These are phyloP conservation scores for Sebastolobus alascanus DNA, from an alignment of 2,797 vertebrate genomes.

Conservation along the genomic window DNA sequence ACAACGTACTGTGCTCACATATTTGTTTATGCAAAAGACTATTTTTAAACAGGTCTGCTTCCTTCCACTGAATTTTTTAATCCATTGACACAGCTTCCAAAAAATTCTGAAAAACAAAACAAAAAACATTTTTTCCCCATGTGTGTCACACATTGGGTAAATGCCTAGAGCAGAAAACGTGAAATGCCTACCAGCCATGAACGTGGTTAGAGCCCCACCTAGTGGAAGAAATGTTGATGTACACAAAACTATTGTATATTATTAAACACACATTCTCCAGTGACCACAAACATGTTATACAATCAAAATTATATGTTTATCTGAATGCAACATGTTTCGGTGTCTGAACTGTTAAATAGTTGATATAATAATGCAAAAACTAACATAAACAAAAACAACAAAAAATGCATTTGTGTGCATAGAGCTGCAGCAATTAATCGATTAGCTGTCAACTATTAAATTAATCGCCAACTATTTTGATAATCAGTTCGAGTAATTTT, in stretches of 20 bases:
- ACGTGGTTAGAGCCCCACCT: conserved; percentile 53
- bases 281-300: background rate
- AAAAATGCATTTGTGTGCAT: too few species aligned
- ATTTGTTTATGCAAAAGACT: background rate
- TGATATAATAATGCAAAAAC: background rate
- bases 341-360: background rate
- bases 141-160: background rate
- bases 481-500: too few species aligned
- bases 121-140: background rate
- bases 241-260: background rate
- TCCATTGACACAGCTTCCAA: background rate
- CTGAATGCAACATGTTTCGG: background rate
- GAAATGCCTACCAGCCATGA: background rate
- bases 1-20: background rate
- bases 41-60: background rate
- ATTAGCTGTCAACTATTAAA: too few species aligned
- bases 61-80: background rate
- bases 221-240: conserved; percentile 57
- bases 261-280: background rate
- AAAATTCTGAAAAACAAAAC: background rate
- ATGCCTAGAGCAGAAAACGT: background rate
- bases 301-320: background rate
- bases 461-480: too few species aligned
- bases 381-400: background rate
- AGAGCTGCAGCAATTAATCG: too few species aligned